A percentile compares a stretch with the other conserved stretches of the same genome.
Conservation (phyloP, 2,113 vertebrate genomes). For the Pygoscelis adeliae region DNA sequence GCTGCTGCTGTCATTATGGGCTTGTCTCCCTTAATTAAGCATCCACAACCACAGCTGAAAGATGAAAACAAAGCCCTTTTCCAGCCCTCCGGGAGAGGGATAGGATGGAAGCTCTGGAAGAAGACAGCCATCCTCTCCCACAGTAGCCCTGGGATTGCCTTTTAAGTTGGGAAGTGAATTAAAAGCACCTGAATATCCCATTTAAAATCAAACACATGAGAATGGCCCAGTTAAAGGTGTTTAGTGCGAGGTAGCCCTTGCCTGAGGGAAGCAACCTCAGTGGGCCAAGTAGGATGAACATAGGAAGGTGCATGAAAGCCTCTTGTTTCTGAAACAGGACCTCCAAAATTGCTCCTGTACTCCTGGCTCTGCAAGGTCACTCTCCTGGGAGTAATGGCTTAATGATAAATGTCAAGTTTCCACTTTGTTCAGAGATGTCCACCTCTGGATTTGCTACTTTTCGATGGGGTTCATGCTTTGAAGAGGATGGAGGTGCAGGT, state of each 20-base stretch:
- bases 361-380: background rate
- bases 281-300: background rate
- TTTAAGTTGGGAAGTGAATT: background rate
- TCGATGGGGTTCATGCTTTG: background rate
- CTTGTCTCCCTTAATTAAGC: conserved; percentile 50
- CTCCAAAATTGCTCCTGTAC: background rate
- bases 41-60: background rate
- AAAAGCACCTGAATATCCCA: background rate
- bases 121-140: background rate
- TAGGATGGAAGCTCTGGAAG: background rate
- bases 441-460: background rate
- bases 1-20: conserved; percentile 31
- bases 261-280: background rate
- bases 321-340: background rate
- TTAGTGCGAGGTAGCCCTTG: rapidly evolving
- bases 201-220: background rate
- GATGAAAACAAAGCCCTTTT: conserved; percentile 19
- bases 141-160: background rate
- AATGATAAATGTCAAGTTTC: background rate
- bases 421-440: background rate
- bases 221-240: background rate
- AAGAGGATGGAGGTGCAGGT: background rate
- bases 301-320: rapidly evolving
- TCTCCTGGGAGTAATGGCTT: background rate
- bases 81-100: background rate